These are phyloP conservation scores for Oenanthe oenanthe DNA, from an alignment of 2,113 vertebrate species.

Conservation along the genomic window DNA sequence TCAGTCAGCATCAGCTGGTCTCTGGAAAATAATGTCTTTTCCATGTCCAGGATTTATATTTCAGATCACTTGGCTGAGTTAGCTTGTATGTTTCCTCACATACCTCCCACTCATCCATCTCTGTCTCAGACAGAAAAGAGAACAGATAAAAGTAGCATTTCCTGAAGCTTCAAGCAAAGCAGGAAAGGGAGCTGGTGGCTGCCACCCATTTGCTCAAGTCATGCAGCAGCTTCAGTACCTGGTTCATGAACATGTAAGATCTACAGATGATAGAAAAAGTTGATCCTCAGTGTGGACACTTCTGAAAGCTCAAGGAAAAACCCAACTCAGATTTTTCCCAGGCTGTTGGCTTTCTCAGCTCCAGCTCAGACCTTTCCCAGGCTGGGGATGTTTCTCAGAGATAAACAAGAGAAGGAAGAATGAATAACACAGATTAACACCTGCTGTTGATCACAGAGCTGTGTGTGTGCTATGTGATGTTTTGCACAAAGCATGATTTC, in stretches of 20 bases:
- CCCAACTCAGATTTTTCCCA: too few species aligned
- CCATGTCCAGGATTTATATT: neutral
- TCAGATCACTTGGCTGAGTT: neutral
- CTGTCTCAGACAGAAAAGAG: neutral
- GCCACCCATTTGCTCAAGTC: neutral
- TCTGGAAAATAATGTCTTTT: neutral
- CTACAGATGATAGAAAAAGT: rapidly evolving
- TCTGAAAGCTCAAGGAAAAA: too few species aligned
- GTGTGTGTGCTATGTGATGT: too few species aligned
- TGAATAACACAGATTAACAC: too few species aligned
- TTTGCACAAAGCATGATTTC: too few species aligned
- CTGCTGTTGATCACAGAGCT: too few species aligned
- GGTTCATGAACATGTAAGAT: neutral
- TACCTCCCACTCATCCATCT: neutral
- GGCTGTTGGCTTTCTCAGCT: too few species aligned
- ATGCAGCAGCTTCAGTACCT: neutral
- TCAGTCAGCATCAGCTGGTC: neutral
- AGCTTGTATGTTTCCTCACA: neutral
- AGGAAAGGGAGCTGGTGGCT: neutral
- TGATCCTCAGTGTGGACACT: neutral
- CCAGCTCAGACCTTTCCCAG: too few species aligned
- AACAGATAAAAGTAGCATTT: neutral
- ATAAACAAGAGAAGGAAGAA: too few species aligned
- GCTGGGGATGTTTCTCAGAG: too few species aligned
- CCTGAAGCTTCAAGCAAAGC: neutral